A percentile compares a stretch with the other conserved stretches of the same genome.
Conservation (phyloP, 2,888 invertebrate species). For the Erebia epiphron region DNA sequence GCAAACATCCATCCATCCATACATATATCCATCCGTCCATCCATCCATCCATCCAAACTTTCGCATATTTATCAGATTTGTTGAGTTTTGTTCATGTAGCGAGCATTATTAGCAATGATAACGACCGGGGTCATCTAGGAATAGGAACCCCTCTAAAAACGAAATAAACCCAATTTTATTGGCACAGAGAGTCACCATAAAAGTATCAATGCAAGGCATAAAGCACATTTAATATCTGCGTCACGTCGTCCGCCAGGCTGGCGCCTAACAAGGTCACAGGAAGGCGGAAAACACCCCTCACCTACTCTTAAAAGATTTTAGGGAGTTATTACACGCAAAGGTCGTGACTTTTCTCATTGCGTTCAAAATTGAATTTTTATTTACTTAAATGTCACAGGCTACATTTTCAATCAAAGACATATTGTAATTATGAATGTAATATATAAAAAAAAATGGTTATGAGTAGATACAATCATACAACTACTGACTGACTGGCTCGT, state of each 20-base stretch:
- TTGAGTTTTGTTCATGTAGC: no score
- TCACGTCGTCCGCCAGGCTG: constrained; percentile 37
- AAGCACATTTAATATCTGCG: constrained; percentile 24
- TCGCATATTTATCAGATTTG: no score
- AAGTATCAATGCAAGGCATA: constrained; percentile 5
- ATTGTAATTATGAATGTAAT: no score
- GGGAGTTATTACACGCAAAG: constrained; percentile 3
- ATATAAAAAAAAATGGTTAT: no score
- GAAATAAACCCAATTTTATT: not conserved
- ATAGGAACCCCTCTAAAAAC: not conserved
- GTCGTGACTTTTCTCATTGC: not conserved
- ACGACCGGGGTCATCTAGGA: not conserved
- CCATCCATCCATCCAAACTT: no score
- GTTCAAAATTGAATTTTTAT: not conserved
- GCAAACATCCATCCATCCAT: no score
- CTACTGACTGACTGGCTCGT: no score
- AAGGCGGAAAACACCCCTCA: constrained; percentile 37
- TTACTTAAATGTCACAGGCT: no score
- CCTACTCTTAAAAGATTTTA: constrained; percentile 4
- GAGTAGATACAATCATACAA: no score
- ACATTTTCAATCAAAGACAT: no score
- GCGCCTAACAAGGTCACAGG: constrained; percentile 36
- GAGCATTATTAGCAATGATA: not conserved
- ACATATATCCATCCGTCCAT: no score
- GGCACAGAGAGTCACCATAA: not conserved